These are phyloP conservation scores for Ephestia elutella DNA, from an alignment of 1,140 invertebrate species.

Conservation along the genomic window DNA sequence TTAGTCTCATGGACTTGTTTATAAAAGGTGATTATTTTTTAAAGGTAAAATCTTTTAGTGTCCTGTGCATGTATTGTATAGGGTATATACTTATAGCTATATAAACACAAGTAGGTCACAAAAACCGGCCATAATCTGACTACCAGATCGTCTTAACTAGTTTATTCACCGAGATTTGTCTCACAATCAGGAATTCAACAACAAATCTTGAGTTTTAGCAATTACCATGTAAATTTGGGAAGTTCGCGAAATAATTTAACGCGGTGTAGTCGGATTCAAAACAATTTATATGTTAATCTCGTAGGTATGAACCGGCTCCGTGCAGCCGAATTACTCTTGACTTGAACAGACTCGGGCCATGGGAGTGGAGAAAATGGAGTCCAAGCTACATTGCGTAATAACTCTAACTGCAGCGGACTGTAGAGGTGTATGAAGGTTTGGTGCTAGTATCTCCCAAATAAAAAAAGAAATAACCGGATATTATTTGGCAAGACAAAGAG, in stretches of 20 bases:
- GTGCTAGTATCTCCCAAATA: too few species aligned
- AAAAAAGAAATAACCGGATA: too few species aligned
- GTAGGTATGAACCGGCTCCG: conserved; percentile 47
- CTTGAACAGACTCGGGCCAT: background rate
- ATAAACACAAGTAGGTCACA: background rate
- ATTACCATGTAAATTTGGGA: conserved; percentile 72
- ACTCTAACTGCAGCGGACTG: too few species aligned
- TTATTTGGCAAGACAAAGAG: too few species aligned
- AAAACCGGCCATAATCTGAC: conserved; percentile 28
- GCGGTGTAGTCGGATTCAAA: conserved; percentile 67
- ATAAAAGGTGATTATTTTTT: too few species aligned
- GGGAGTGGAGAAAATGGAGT: background rate
- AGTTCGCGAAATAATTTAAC: conserved; percentile 72
- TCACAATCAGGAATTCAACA: conserved; percentile 56
- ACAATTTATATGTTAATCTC: conserved; percentile 71
- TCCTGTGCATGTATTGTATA: too few species aligned
- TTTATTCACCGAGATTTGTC: conserved; percentile 42
- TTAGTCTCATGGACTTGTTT: too few species aligned
- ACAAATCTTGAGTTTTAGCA: conserved; percentile 70
- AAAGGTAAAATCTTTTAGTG: too few species aligned
- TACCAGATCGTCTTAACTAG: conserved; percentile 43
- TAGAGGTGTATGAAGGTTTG: too few species aligned
- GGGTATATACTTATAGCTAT: too few species aligned
- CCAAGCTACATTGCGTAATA: background rate
- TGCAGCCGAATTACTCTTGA: conserved; percentile 25